phyloP scores from a whole-genome alignment of 2,113 vertebrate species.

The Melozone crissalis region DNA sequence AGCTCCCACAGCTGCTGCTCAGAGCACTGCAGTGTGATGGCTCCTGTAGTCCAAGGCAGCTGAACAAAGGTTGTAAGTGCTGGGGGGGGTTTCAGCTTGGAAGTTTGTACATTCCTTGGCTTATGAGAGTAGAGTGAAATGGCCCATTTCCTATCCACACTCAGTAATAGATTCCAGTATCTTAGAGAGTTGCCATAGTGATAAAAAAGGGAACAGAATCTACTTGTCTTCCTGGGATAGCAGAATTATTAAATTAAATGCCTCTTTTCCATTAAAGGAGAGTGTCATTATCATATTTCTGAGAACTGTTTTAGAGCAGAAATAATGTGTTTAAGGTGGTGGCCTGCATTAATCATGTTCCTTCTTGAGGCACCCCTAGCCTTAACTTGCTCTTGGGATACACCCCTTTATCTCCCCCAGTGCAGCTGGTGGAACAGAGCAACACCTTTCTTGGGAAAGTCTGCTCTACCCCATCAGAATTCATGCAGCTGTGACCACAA shows the following conservation, averaged over 20 bases:
- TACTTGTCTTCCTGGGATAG: slow-evolving; percentile 50
- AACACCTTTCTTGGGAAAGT: neutral
- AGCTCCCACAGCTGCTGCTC: neutral
- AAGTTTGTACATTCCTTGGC: neutral
- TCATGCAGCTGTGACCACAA: neutral
- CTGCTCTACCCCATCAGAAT: neutral
- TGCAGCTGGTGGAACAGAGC: neutral
- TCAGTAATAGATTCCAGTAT: neutral
- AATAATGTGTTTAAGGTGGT: neutral
- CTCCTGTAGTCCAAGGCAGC: neutral
- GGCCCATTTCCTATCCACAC: neutral
- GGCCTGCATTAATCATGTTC: neutral
- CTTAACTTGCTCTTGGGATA: neutral
- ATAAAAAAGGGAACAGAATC: slow-evolving; percentile 50
- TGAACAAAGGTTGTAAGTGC: neutral
- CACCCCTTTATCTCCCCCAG: neutral
- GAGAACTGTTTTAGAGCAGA: neutral
- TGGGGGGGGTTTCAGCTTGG: neutral
- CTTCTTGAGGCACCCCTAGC: neutral
- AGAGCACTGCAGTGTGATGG: neutral
- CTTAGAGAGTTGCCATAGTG: slow-evolving; percentile 53
- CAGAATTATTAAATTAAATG: slow-evolving; percentile 47
- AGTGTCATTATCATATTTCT: neutral
- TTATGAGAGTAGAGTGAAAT: neutral
- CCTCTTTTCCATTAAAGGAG: slow-evolving; percentile 1